These are phyloP conservation scores for Patiria miniata DNA, from an alignment of 35 echinoderm and acorn worm genomes.

Conservation along the genomic window DNA sequence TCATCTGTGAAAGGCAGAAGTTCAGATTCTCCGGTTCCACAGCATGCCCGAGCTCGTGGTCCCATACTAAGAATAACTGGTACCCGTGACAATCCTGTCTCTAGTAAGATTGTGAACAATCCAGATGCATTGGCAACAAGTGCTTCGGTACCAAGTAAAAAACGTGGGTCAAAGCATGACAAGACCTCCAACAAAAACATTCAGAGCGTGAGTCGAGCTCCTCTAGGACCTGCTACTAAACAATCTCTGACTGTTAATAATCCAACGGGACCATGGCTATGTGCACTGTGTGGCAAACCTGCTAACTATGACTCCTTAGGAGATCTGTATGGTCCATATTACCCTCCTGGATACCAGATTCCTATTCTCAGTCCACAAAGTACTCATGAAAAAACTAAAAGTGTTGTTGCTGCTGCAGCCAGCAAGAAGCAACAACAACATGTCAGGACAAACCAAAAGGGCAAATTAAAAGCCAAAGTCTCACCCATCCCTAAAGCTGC, in stretches of 20 bases:
- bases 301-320: slow-evolving; percentile 67
- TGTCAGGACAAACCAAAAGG: neutral
- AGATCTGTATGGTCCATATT: slow-evolving; percentile 89
- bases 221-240: slow-evolving; percentile 51
- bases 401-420: neutral
- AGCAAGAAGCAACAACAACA: slow-evolving; percentile 11
- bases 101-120: slow-evolving; percentile 65
- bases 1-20: slow-evolving; percentile 1
- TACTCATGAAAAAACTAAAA: slow-evolving; percentile 21
- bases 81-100: slow-evolving; percentile 49
- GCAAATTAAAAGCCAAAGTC: slow-evolving; percentile 24
- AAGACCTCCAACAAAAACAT: slow-evolving; percentile 33
- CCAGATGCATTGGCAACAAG: slow-evolving; percentile 11
- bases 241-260: slow-evolving; percentile 18
- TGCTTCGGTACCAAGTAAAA: slow-evolving; percentile 15
- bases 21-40: slow-evolving; percentile 5
- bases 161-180: slow-evolving; percentile 47
- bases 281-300: slow-evolving; percentile 80
- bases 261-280: slow-evolving; percentile 72
- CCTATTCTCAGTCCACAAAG: slow-evolving; percentile 25
- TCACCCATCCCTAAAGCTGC: slow-evolving; percentile 25
- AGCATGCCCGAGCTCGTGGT: slow-evolving; percentile 36
- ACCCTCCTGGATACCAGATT: slow-evolving; percentile 66
- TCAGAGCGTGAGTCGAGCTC: slow-evolving; percentile 1
- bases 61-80: slow-evolving; percentile 72